phyloP scores from a whole-genome alignment of 2,797 vertebrate species.

The Forpus xanthops region DNA sequence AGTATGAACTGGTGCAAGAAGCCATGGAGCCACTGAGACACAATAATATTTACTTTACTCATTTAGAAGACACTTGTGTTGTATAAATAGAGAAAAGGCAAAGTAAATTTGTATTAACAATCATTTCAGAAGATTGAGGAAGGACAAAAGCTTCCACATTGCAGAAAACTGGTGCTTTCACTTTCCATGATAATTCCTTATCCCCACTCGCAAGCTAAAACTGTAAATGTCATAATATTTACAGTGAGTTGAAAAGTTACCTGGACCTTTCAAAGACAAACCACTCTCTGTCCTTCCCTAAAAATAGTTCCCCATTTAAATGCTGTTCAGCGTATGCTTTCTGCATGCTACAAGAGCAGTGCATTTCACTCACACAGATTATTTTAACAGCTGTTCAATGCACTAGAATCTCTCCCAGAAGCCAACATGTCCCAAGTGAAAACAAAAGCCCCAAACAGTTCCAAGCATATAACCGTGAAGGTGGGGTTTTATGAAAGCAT shows the following conservation, averaged over 20 bases:
- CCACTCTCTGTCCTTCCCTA: background rate
- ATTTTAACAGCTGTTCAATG: slow-evolving; percentile 1
- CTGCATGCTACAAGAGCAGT: background rate
- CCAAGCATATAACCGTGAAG: background rate
- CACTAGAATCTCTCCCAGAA: slow-evolving; percentile 30
- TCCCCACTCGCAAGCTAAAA: background rate
- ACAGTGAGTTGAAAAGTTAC: background rate
- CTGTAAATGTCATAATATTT: background rate
- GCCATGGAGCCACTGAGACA: slow-evolving; percentile 37
- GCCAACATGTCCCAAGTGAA: background rate
- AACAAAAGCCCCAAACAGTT: background rate
- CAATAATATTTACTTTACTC: slow-evolving; percentile 54
- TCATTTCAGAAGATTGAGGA: slow-evolving; percentile 3
- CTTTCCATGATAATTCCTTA: slow-evolving; percentile 34
- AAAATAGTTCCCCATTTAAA: background rate
- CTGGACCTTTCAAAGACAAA: background rate
- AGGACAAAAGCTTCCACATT: background rate
- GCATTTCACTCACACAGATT: background rate
- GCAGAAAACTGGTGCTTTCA: slow-evolving; percentile 22
- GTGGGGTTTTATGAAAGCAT: background rate
- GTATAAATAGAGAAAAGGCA: background rate
- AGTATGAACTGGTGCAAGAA: slow-evolving; percentile 2
- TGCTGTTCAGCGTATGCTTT: background rate
- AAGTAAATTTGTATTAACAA: background rate
- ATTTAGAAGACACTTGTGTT: background rate